phyloP scores from a whole-genome alignment of 2,113 vertebrate species.

The Psittacara wagleri region DNA sequence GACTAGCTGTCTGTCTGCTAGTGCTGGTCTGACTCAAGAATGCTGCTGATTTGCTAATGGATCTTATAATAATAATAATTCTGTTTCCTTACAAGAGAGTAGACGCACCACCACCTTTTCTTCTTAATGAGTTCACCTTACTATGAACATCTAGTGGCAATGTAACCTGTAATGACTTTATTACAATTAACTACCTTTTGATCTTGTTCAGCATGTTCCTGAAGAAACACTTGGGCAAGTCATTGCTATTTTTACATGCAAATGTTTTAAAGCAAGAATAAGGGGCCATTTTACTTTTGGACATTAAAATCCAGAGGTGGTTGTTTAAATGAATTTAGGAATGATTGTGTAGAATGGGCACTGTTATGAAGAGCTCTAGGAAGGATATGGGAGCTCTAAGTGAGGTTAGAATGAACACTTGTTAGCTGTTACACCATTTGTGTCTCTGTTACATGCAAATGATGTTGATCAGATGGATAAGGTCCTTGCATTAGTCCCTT shows the following conservation, averaged over 20 bases:
- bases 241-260: background rate
- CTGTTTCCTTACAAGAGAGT: background rate
- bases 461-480: background rate
- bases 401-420: background rate
- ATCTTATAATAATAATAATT: background rate
- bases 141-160: background rate
- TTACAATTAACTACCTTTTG: constrained; percentile 26
- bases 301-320: background rate
- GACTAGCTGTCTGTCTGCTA: background rate
- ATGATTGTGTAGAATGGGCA: background rate
- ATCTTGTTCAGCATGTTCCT: background rate
- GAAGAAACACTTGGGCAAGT: background rate
- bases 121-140: constrained; percentile 18
- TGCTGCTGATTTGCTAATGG: constrained; percentile 10
- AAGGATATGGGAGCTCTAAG: background rate
- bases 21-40: background rate
- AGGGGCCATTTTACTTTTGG: background rate
- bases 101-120: background rate
- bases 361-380: background rate
- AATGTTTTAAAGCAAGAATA: background rate
- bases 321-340: background rate
- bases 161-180: constrained; percentile 16
- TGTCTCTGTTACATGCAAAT: background rate
- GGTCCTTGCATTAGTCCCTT: background rate
- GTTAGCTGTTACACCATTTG: background rate